Conservation (phyloP, 2,888 invertebrate genomes). For the Leucoptera coffeella region DNA sequence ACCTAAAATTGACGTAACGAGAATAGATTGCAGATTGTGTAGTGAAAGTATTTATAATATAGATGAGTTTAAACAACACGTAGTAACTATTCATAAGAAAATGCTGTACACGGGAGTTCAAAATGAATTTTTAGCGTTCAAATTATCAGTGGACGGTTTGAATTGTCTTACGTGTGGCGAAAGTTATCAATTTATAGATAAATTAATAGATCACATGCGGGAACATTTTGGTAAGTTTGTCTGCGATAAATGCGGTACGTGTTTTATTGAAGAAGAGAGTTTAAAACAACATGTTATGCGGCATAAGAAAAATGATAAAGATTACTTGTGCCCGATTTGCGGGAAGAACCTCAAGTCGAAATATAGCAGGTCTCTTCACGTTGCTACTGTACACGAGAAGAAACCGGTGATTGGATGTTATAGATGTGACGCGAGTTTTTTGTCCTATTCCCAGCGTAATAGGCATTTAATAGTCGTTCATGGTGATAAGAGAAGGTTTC, state of each 20-base stretch:
- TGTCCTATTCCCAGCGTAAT: constrained; percentile 27
- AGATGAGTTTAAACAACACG: constrained; percentile 2
- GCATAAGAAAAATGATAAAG: constrained; percentile 23
- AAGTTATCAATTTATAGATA: constrained; percentile 11
- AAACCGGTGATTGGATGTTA: constrained; percentile 32
- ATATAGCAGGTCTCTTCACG: constrained; percentile 14
- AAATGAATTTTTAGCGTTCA: constrained; percentile 3
- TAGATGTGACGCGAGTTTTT: constrained; percentile 29
- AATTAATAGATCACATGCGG: constrained; percentile 5
- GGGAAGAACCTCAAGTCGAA: constrained; percentile 35
- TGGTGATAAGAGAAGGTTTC: constrained; percentile 29
- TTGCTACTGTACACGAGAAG: constrained; percentile 13
- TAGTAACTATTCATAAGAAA: constrained; percentile 1
- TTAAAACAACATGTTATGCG: constrained; percentile 11
- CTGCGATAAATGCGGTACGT: constrained; percentile 9
- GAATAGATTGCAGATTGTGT: constrained; percentile 5
- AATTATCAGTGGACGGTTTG: constrained; percentile 2
- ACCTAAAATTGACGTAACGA: constrained; percentile 6
- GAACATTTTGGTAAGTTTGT: constrained; percentile 6
- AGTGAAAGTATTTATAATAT: constrained; percentile 1
- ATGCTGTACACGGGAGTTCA: constrained; percentile 1
- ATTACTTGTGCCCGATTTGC: constrained; percentile 38
- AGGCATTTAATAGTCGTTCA: constrained; percentile 31
- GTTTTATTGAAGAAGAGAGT: constrained; percentile 13
- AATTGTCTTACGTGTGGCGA: constrained; percentile 6